A percentile compares a stretch with the other conserved stretches of the same genome.
phyloP scores from a whole-genome alignment of 1,140 invertebrate species.

The Macrobrachium nipponense region DNA sequence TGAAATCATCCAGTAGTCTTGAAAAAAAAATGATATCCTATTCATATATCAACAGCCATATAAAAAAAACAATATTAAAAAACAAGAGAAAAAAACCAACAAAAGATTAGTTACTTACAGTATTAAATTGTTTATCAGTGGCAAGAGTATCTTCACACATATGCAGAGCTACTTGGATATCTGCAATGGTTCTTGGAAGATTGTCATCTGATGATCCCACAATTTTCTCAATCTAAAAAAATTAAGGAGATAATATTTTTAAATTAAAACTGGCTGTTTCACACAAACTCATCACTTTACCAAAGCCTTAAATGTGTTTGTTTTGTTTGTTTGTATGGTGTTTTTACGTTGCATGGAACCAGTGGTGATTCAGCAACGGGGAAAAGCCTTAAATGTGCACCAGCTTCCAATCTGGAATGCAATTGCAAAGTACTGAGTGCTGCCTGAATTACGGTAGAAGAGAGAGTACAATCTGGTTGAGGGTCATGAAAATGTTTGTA shows the following conservation, averaged over 20 bases:
- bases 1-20: too few relatives aligned
- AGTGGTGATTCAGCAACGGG: too few relatives aligned
- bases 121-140: slow-evolving; percentile 58
- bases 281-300: neutral
- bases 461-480: too few relatives aligned
- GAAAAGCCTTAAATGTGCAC: too few relatives aligned
- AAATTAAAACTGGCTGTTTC: neutral
- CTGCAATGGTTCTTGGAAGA: slow-evolving; percentile 76
- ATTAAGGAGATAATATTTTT: neutral
- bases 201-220: slow-evolving; percentile 74
- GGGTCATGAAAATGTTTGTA: too few relatives aligned
- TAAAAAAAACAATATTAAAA: neutral
- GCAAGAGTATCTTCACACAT: slow-evolving; percentile 69
- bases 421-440: too few relatives aligned
- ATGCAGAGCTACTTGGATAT: slow-evolving; percentile 76
- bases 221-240: slow-evolving; percentile 73
- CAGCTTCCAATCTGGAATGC: too few relatives aligned
- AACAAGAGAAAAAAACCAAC: neutral
- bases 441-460: too few relatives aligned
- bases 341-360: too few relatives aligned
- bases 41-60: neutral
- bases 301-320: too few relatives aligned
- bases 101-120: slow-evolving; percentile 36
- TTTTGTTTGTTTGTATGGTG: too few relatives aligned
- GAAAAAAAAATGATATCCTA: too few relatives aligned